Conservation (phyloP, 1,140 invertebrate species). For the Macrobrachium rosenbergii region DNA sequence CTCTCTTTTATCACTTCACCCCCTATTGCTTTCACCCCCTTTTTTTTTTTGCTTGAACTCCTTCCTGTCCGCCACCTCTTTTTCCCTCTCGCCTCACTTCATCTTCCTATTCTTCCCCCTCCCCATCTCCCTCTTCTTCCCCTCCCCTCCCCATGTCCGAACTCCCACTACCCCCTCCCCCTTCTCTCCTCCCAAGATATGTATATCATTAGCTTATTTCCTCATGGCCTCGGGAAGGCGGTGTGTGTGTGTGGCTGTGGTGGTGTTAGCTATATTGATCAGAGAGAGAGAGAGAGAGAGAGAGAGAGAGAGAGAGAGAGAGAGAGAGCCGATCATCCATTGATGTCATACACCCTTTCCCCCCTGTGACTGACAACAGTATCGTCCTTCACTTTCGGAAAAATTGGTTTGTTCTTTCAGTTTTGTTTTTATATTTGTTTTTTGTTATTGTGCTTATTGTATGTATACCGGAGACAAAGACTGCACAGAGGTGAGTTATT, state of each 20-base stretch:
- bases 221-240: background rate
- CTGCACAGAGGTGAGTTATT: too few relatives aligned
- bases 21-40: background rate
- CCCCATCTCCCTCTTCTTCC: background rate
- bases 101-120: background rate
- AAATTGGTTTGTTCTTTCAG: too few relatives aligned
- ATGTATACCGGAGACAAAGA: too few relatives aligned
- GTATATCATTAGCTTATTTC: background rate
- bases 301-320: constrained; percentile 26
- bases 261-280: background rate
- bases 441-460: too few relatives aligned
- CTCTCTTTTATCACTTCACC: background rate
- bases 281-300: constrained; percentile 10
- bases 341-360: too few relatives aligned
- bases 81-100: background rate
- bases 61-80: background rate
- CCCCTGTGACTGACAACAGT: too few relatives aligned
- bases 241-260: background rate
- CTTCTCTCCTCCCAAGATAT: constrained; percentile 7
- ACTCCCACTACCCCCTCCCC: background rate
- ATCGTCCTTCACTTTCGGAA: too few relatives aligned
- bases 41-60: background rate
- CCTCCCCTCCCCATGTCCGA: background rate
- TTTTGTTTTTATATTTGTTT: too few relatives aligned
- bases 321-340: background rate